Conservation (phyloP, 2,888 invertebrate genomes). For the Amphipoea oculea region DNA sequence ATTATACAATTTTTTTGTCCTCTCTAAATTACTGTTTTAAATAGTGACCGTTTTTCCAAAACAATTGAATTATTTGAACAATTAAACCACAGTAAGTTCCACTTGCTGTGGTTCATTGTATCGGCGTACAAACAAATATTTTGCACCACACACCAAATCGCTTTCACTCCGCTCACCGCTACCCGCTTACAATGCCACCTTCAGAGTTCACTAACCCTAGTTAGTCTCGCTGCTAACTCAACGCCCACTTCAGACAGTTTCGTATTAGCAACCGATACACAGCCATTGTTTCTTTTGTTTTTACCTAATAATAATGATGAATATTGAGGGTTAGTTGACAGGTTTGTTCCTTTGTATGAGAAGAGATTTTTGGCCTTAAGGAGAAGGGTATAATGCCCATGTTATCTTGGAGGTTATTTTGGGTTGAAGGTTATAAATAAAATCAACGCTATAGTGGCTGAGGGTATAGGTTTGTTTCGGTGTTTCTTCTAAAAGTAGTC, state of each 20-base stretch:
- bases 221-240: constrained; percentile 76
- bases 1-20: background rate
- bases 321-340: background rate
- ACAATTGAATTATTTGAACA: too few relatives aligned
- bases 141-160: constrained; percentile 28
- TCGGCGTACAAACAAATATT: background rate
- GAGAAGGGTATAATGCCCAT: background rate
- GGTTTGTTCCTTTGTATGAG: background rate
- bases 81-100: too few relatives aligned
- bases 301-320: constrained; percentile 7
- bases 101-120: background rate
- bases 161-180: constrained; percentile 55
- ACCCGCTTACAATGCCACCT: constrained; percentile 46
- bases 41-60: too few relatives aligned
- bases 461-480: background rate
- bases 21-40: too few relatives aligned
- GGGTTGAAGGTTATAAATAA: background rate
- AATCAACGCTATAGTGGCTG: background rate
- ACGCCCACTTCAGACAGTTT: constrained; percentile 76
- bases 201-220: constrained; percentile 67
- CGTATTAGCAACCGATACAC: constrained; percentile 78
- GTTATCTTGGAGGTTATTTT: background rate
- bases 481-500: background rate
- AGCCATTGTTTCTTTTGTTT: constrained; percentile 53
- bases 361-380: background rate